phyloP scores from a whole-genome alignment of 2,797 vertebrate species.

The Sebastiscus tertius region DNA sequence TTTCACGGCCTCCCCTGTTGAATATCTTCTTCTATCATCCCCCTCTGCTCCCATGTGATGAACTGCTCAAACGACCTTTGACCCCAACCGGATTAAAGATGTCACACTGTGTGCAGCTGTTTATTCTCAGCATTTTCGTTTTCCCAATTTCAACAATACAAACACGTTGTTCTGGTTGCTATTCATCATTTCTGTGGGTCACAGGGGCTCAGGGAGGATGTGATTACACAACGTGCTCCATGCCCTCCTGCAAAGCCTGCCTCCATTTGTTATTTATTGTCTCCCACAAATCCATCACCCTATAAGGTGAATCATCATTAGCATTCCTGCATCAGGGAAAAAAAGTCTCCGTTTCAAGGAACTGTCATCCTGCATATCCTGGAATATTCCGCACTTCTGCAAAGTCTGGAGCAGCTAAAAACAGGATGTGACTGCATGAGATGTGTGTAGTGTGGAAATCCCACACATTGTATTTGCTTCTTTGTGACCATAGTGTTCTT shows the following conservation, averaged over 20 bases:
- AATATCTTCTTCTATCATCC: conserved; percentile 20
- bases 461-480: not conserved
- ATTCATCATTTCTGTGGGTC: conserved; percentile 12
- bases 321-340: not conserved
- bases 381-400: not conserved
- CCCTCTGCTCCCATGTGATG: conserved; percentile 29
- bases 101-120: conserved; percentile 42
- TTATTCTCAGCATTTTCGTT: conserved; percentile 27
- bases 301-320: not conserved
- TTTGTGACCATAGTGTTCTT: not conserved
- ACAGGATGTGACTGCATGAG: conserved; percentile 32
- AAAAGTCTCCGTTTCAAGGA: not conserved
- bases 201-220: conserved; percentile 24
- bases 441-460: conserved; percentile 20
- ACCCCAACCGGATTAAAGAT: conserved; percentile 31
- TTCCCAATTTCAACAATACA: not conserved
- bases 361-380: not conserved
- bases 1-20: conserved; percentile 29
- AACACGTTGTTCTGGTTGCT: conserved; percentile 9
- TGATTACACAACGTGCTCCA: not conserved
- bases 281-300: not conserved
- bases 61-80: conserved; percentile 34
- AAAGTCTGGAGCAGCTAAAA: not conserved
- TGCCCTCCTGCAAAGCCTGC: not conserved
- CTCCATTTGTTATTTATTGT: not conserved